phyloP scores from a whole-genome alignment of 2,113 vertebrate species.

The Dasyprocta punctata region DNA sequence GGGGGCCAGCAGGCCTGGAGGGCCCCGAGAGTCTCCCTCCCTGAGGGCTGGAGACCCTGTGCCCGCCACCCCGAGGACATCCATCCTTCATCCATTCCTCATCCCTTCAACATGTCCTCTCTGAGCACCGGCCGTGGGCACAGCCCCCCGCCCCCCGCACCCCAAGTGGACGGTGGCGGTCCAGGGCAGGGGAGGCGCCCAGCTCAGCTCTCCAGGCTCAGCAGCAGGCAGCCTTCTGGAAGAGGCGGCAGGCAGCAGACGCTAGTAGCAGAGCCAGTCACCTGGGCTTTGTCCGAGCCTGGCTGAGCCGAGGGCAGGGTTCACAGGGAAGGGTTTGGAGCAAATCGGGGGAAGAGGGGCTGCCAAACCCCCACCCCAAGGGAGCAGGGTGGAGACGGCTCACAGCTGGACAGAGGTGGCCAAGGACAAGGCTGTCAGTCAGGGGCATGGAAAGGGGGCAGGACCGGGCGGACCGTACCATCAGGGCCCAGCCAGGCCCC shows the following conservation, averaged over 20 bases:
- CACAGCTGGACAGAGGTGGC: not conserved
- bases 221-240: not conserved
- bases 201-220: not conserved
- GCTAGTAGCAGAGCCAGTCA: not conserved
- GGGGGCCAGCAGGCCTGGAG: not conserved
- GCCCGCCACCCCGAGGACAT: not conserved
- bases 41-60: not conserved
- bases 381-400: not conserved
- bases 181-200: not conserved
- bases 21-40: not conserved
- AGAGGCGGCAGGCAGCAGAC: not conserved
- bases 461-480: not conserved
- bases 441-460: conserved; percentile 1
- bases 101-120: not conserved
- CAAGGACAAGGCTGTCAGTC: not conserved
- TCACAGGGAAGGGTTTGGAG: not conserved
- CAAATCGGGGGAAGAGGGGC: not conserved
- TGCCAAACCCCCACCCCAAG: not conserved
- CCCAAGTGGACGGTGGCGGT: not conserved
- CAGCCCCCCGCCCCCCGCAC: not conserved
- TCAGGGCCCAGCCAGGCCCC: conserved; percentile 82
- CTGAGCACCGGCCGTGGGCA: not conserved
- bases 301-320: not conserved
- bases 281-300: not conserved
- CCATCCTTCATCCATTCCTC: conserved; percentile 67